Evolutionary conservation across 2,888 invertebrate species (phyloP).

Genomic region (Apamea epomidion): DNA sequence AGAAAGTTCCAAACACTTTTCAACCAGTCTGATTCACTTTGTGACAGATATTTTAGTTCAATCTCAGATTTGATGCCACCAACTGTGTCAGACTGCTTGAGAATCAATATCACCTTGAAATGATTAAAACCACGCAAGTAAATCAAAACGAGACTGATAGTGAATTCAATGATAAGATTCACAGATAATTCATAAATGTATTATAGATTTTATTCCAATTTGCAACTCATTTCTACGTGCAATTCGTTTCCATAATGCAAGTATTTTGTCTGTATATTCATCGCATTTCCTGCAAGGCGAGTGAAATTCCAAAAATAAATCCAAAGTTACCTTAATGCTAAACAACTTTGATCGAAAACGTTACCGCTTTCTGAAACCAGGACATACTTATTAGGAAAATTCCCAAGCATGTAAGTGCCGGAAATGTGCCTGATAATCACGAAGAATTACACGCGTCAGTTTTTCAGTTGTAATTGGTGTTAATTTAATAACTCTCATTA

Average conservation of each 20-base stretch:
- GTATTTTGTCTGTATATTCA: not conserved
- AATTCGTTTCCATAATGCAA: not conserved
- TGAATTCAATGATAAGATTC: slow-evolving; percentile 10
- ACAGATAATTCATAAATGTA: not conserved
- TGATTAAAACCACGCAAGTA: not conserved
- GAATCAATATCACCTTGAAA: not conserved
- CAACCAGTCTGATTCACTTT: not conserved
- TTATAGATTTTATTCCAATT: not conserved
- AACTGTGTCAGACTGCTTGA: not conserved
- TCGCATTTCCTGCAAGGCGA: not conserved
- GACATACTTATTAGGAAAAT: not conserved
- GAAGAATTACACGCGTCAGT: not conserved
- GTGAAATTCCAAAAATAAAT: not conserved
- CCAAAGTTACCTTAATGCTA: not conserved
- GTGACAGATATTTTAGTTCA: not conserved
- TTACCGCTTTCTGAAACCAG: not conserved
- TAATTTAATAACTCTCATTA: slow-evolving; percentile 44
- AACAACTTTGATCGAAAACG: not conserved
- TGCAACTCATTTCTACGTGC: not conserved
- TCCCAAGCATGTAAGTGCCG: too few species aligned
- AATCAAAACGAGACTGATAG: slow-evolving; percentile 19
- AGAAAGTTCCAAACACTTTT: not conserved
- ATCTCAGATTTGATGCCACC: not conserved
- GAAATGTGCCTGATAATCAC: slow-evolving; percentile 1
- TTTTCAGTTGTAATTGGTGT: slow-evolving; percentile 26